Conservation (phyloP, 2,797 vertebrate genomes). For the Gobionotothen gibberifrons region DNA sequence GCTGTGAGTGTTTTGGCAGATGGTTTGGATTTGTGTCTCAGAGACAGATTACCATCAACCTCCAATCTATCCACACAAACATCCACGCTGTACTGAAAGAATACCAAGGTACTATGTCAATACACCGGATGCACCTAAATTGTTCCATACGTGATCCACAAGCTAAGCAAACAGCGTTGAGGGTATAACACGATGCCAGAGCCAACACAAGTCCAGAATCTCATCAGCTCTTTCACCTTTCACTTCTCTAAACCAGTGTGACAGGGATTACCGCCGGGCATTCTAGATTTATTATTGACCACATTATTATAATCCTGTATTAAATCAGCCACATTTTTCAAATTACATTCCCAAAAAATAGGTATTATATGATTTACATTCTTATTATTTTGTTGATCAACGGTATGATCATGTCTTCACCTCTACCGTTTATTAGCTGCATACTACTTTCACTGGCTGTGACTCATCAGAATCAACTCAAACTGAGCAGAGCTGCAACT, state of each 20-base stretch:
- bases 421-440: slow-evolving; percentile 11
- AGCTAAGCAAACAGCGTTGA: slow-evolving; percentile 48
- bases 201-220: not conserved
- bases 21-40: slow-evolving; percentile 81
- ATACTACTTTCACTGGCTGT: slow-evolving; percentile 6
- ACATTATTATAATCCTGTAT: not conserved
- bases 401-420: slow-evolving; percentile 10
- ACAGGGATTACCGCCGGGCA: not conserved
- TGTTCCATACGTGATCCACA: slow-evolving; percentile 49
- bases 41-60: slow-evolving; percentile 73
- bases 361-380: not conserved
- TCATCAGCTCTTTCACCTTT: not conserved
- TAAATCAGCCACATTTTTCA: not conserved
- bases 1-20: slow-evolving; percentile 81
- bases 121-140: slow-evolving; percentile 54
- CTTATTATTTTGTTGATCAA: not conserved
- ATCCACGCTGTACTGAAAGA: slow-evolving; percentile 49
- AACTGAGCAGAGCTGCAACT: too few relatives aligned
- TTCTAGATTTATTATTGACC: not conserved
- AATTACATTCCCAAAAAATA: not conserved
- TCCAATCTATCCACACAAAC: slow-evolving; percentile 76
- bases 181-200: slow-evolving; percentile 17
- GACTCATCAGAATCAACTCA: too few relatives aligned
- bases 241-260: not conserved
- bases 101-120: slow-evolving; percentile 46